These are phyloP conservation scores for Progne subis DNA, from an alignment of 2,113 vertebrate species.

Conservation along the genomic window DNA sequence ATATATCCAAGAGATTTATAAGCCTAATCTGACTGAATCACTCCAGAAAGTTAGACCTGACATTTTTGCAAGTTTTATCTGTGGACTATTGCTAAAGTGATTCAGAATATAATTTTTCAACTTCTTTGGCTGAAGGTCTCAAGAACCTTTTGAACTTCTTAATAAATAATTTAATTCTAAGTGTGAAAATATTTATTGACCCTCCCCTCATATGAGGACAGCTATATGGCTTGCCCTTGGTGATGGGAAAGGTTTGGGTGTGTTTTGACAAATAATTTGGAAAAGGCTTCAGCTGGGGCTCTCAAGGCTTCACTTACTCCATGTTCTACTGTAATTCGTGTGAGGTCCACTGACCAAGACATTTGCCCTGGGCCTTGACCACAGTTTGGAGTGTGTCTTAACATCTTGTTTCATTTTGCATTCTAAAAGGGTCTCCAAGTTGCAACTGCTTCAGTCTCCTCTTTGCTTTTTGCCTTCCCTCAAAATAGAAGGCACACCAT, in stretches of 20 bases:
- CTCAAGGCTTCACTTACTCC: neutral
- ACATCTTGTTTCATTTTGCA: neutral
- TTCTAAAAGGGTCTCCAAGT: neutral
- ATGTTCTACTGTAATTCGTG: neutral
- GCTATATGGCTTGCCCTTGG: neutral
- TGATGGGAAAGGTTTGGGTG: neutral
- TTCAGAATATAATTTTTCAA: neutral
- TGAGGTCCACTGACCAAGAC: neutral
- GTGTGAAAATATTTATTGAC: neutral
- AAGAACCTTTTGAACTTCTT: neutral
- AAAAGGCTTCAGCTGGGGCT: neutral
- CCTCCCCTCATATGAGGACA: neutral
- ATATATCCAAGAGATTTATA: neutral
- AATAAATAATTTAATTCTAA: neutral
- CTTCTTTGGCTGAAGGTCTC: neutral
- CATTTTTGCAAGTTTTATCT: neutral
- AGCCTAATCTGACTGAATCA: neutral
- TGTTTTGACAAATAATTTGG: neutral
- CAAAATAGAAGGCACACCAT: neutral
- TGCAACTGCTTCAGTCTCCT: neutral
- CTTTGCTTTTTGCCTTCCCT: neutral
- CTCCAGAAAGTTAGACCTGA: neutral
- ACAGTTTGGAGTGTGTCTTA: neutral
- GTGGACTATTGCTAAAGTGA: neutral
- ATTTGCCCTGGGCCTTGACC: neutral